Evolutionary conservation across 2,113 vertebrate genomes (phyloP).

Genomic region (Monarcha castaneiventris): DNA sequence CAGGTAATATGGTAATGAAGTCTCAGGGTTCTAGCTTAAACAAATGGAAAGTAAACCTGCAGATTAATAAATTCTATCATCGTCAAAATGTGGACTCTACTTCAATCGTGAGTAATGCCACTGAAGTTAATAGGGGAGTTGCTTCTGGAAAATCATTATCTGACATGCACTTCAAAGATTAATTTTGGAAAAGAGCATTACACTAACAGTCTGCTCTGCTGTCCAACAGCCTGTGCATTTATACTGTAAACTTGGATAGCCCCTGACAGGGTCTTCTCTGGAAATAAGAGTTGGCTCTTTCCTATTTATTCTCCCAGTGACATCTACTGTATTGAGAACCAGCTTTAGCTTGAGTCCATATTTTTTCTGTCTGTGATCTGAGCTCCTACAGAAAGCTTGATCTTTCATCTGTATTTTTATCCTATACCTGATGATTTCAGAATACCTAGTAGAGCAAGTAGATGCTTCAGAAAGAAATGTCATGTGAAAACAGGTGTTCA

Average conservation of each 20-base stretch:
- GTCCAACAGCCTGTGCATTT: neutral
- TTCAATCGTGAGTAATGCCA: neutral
- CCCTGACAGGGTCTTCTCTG: neutral
- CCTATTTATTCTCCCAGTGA: neutral
- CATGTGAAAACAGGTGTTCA: neutral
- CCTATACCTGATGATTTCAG: neutral
- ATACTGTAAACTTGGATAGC: rapidly evolving
- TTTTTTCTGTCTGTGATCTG: neutral
- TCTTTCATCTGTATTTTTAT: neutral
- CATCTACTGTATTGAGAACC: neutral
- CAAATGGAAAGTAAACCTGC: neutral
- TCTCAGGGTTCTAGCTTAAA: neutral
- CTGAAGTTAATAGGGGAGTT: neutral
- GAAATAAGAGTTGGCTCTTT: neutral
- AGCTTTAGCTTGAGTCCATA: neutral
- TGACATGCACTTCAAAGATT: neutral
- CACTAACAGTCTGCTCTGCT: neutral
- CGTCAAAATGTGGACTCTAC: neutral
- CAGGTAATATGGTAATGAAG: neutral
- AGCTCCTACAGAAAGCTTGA: neutral
- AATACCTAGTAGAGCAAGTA: neutral
- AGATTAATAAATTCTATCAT: neutral
- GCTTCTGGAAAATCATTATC: neutral
- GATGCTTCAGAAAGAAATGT: neutral
- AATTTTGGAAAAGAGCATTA: neutral